These are phyloP conservation scores for Bibio marci DNA, from an alignment of 2,888 invertebrate species.

Conservation along the genomic window DNA sequence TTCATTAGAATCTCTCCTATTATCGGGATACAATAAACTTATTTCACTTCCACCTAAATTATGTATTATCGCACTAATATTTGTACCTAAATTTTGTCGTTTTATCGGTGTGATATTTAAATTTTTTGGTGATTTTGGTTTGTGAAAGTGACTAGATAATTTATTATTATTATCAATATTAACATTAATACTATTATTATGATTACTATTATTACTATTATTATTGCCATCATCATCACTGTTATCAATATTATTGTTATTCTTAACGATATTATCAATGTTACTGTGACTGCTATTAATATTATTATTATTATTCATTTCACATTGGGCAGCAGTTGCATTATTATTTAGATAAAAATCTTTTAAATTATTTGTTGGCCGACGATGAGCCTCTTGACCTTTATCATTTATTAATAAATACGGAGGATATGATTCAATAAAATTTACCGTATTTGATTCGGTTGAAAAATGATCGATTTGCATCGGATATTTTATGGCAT, in stretches of 20 bases:
- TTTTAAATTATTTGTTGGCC: slow-evolving; percentile 26
- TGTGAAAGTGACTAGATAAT: no score
- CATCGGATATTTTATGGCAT: no score
- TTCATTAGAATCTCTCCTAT: slow-evolving; percentile 8
- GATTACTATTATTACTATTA: slow-evolving; percentile 4
- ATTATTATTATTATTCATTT: slow-evolving; percentile 17
- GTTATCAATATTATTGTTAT: slow-evolving; percentile 1
- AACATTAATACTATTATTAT: no score
- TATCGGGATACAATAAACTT: slow-evolving; percentile 25
- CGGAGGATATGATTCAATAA: slow-evolving; percentile 26
- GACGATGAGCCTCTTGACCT: slow-evolving; percentile 27
- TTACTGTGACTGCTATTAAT: not conserved
- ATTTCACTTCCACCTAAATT: slow-evolving; percentile 31
- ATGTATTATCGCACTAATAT: slow-evolving; percentile 32
- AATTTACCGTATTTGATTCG: slow-evolving; percentile 16
- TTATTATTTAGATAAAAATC: slow-evolving; percentile 32
- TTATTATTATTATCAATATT: no score
- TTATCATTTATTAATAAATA: slow-evolving; percentile 30
- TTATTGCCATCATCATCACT: not conserved
- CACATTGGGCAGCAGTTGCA: slow-evolving; percentile 46
- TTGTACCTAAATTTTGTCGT: slow-evolving; percentile 26
- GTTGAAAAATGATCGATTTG: not conserved
- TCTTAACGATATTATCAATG: slow-evolving; percentile 1
- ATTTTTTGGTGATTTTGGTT: slow-evolving; percentile 15
- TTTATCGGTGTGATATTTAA: slow-evolving; percentile 22